Conservation (phyloP, 2,888 invertebrate species). For the Amblyjoppa proteus region DNA sequence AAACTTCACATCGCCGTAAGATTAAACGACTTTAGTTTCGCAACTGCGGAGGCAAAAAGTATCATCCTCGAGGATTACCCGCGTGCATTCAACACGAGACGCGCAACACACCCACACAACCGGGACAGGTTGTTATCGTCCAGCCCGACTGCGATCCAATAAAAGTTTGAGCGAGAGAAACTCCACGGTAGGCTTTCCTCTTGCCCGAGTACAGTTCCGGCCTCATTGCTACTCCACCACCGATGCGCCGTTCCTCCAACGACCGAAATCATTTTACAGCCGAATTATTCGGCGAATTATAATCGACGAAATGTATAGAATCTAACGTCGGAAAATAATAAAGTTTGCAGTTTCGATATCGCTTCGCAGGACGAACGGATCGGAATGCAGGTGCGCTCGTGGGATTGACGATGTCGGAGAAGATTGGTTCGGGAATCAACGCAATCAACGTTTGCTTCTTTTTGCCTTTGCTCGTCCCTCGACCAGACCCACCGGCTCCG, state of each 20-base stretch:
- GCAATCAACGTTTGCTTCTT: constrained; percentile 55
- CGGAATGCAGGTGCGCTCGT: not conserved
- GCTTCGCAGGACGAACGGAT: not conserved
- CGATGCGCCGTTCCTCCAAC: not conserved
- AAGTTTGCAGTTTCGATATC: not conserved
- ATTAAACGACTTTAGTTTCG: constrained; percentile 50
- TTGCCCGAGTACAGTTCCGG: not conserved
- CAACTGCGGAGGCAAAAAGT: constrained; percentile 22
- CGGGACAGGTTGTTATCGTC: not conserved
- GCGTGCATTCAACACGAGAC: not conserved
- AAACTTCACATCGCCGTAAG: constrained; percentile 20
- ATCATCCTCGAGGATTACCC: constrained; percentile 14
- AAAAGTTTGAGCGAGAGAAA: not conserved
- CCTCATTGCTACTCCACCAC: not conserved
- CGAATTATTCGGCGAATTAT: not conserved
- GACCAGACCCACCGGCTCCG: constrained; percentile 15
- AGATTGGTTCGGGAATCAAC: constrained; percentile 61
- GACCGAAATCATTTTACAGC: not conserved
- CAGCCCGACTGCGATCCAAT: not conserved
- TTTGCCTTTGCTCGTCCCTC: constrained; percentile 7
- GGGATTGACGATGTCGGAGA: constrained; percentile 37
- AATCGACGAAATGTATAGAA: no score
- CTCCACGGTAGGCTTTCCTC: not conserved
- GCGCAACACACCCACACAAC: not conserved
- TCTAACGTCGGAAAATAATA: not conserved